phyloP scores from a whole-genome alignment of 2,888 invertebrate species.

The Erpobdella octoculata region DNA sequence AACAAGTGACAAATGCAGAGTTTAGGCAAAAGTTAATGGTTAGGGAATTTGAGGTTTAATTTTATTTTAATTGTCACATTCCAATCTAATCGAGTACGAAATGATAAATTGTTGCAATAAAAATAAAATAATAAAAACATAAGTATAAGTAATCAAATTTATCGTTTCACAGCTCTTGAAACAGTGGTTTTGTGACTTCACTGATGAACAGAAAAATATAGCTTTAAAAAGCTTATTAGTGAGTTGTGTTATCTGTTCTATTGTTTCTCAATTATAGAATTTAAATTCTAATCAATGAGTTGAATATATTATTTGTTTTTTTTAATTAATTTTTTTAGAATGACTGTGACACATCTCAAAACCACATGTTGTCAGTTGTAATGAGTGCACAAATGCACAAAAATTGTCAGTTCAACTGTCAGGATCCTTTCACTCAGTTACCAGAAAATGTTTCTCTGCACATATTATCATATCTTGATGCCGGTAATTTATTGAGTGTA shows the following conservation, averaged over 20 bases:
- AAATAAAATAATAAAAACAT: not conserved
- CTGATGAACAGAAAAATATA: conserved; percentile 49
- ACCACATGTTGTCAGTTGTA: conserved; percentile 51
- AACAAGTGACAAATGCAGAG: too few relatives aligned
- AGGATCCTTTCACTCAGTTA: conserved; percentile 52
- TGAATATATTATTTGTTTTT: not conserved
- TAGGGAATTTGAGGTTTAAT: too few relatives aligned
- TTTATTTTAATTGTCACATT: too few relatives aligned
- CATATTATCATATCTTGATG: conserved; percentile 53
- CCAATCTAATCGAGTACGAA: too few relatives aligned
- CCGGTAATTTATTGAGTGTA: conserved; percentile 44
- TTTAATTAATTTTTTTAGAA: conserved; percentile 45
- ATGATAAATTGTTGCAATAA: too few relatives aligned
- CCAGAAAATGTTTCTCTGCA: conserved; percentile 49
- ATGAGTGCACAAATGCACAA: conserved; percentile 50
- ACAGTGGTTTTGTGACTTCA: conserved; percentile 49
- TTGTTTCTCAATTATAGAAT: not conserved
- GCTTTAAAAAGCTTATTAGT: conserved; percentile 48
- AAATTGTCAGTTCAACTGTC: conserved; percentile 54
- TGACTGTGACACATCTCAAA: conserved; percentile 51
- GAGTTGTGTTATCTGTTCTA: conserved; percentile 18
- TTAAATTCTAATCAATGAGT: not conserved
- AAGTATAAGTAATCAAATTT: not conserved
- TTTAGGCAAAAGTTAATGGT: too few relatives aligned
- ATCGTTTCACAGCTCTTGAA: conserved; percentile 44